These are phyloP conservation scores for Ictalurus punctatus DNA, from an alignment of 2,113 vertebrate genomes.

Conservation along the genomic window DNA sequence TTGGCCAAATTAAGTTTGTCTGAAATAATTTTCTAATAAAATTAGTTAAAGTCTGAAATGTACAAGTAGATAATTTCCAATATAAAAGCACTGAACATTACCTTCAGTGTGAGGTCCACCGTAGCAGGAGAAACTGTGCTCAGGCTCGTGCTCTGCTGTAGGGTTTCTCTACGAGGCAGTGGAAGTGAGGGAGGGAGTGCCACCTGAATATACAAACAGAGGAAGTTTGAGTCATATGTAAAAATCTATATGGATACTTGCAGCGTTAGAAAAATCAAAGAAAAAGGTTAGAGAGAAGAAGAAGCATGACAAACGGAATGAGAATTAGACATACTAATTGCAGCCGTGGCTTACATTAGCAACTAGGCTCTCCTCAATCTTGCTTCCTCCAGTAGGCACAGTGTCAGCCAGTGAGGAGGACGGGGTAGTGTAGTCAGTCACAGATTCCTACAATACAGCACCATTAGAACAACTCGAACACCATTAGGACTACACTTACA, in stretches of 20 bases:
- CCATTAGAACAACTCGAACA: not conserved
- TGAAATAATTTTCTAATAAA: not conserved
- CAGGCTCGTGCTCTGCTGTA: constrained; percentile 93
- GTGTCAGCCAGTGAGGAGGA: constrained; percentile 91
- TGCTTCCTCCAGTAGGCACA: constrained; percentile 85
- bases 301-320: not conserved
- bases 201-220: constrained; percentile 79
- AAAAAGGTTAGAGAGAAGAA: not conserved
- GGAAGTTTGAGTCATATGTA: not conserved
- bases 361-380: constrained; percentile 94
- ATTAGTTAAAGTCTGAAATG: not conserved
- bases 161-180: constrained; percentile 89
- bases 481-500: not conserved
- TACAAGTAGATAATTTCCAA: not conserved
- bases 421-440: constrained; percentile 95
- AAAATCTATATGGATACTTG: not conserved
- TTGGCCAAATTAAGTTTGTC: not conserved
- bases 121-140: constrained; percentile 95
- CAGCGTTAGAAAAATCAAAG: too few species aligned
- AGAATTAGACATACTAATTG: not conserved
- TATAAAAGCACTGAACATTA: constrained; percentile 54
- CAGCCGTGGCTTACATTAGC: constrained; percentile 87
- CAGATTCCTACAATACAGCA: constrained; percentile 81
- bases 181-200: constrained; percentile 91
- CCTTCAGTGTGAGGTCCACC: constrained; percentile 97